A percentile compares a stretch with the other conserved stretches of the same genome.
Conservation (phyloP, 2,888 invertebrate species). For the Brachyptera putata region DNA sequence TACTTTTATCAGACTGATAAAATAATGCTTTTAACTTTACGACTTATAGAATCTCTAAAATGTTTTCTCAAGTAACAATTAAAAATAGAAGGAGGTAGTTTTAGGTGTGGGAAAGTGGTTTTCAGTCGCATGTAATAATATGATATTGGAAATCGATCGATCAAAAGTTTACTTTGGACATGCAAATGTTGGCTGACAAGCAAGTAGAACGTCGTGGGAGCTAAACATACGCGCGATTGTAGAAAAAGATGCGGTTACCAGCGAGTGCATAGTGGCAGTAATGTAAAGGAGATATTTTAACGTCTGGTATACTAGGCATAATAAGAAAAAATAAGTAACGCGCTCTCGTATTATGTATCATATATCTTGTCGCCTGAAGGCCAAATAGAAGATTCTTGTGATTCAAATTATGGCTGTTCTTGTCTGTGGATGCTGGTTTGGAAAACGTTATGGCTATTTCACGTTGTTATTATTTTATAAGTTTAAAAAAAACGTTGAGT, state of each 20-base stretch:
- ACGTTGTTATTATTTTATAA: not conserved
- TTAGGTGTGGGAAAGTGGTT: no score
- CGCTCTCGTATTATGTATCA: not conserved
- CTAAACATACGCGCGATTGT: not conserved
- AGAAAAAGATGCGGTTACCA: no score
- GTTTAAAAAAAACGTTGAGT: no score
- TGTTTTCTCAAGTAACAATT: constrained; percentile 10
- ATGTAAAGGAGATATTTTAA: no score
- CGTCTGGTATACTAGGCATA: no score
- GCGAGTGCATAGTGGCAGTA: no score
- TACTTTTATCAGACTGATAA: no score
- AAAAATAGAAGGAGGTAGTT: constrained; percentile 16
- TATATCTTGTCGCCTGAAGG: not conserved
- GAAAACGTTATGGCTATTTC: not conserved
- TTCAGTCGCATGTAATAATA: no score
- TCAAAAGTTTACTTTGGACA: not conserved
- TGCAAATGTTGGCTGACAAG: not conserved
- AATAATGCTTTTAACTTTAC: constrained; percentile 5
- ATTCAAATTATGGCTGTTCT: constrained; percentile 12
- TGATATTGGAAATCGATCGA: constrained; percentile 16
- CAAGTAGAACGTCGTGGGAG: not conserved
- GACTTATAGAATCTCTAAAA: not conserved
- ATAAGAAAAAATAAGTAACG: no score
- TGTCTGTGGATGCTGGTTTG: not conserved
- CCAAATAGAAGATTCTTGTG: not conserved